Evolutionary conservation across 2,797 vertebrate genomes (phyloP).

Genomic region (Nothura maculosa): DNA sequence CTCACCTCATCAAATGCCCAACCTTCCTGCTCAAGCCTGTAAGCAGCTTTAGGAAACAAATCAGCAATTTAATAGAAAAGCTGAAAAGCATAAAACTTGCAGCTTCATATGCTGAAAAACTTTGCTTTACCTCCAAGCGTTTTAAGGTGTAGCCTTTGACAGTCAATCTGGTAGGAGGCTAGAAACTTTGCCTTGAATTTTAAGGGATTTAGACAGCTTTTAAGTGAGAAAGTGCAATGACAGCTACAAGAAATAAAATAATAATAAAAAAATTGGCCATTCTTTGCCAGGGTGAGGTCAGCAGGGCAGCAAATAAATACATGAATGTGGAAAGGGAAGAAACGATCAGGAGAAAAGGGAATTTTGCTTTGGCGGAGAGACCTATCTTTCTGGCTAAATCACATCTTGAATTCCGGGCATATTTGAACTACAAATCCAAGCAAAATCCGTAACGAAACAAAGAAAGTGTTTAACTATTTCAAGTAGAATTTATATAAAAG

Average conservation of each 20-base stretch:
- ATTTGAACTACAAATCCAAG: background rate
- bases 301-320: background rate
- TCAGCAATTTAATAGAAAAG: background rate
- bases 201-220: background rate
- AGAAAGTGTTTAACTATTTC: background rate
- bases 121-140: background rate
- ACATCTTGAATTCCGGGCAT: background rate
- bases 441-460: background rate
- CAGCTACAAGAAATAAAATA: background rate
- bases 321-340: rapidly evolving
- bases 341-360: background rate
- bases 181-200: background rate
- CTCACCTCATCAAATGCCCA: background rate
- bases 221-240: background rate
- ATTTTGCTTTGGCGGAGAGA: background rate
- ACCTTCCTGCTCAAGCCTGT: background rate
- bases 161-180: rapidly evolving
- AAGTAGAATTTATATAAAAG: background rate
- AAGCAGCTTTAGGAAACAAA: background rate
- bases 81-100: background rate
- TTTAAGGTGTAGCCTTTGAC: background rate
- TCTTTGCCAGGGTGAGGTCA: background rate
- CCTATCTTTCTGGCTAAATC: background rate
- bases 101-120: background rate
- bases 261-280: background rate